Evolutionary conservation across 2,888 invertebrate species (phyloP).

Genomic region (Hirtodrosophila alboralis): DNA sequence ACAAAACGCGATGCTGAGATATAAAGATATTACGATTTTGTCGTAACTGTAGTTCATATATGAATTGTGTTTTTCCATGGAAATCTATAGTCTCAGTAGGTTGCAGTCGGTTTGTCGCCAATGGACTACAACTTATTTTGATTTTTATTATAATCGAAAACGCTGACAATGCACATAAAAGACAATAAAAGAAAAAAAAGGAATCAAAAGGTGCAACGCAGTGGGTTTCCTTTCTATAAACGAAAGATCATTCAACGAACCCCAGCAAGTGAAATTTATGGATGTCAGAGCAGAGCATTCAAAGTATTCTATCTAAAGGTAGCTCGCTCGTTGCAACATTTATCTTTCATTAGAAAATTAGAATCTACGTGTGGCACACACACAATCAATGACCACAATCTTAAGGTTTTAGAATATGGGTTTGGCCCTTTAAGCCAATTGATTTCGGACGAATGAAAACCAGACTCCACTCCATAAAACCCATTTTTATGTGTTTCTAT

Average conservation of each 20-base stretch:
- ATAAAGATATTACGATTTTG: conserved; percentile 39
- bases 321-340: conserved; percentile 50
- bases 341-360: conserved; percentile 81
- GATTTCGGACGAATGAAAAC: conserved; percentile 11
- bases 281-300: conserved; percentile 29
- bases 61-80: conserved; percentile 32
- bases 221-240: conserved; percentile 52
- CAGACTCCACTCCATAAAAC: conserved; percentile 46
- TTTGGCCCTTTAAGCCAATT: conserved; percentile 39
- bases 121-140: conserved; percentile 77
- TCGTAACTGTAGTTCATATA: conserved; percentile 26
- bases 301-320: conserved; percentile 42
- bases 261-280: conserved; percentile 61
- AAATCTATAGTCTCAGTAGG: conserved; percentile 42
- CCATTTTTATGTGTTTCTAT: conserved; percentile 65
- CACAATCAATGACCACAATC: conserved; percentile 80
- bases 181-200: conserved; percentile 13
- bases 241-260: conserved; percentile 31
- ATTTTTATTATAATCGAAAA: conserved; percentile 64
- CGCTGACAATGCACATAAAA: conserved; percentile 58
- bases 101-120: conserved; percentile 54
- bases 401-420: conserved; percentile 44
- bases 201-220: conserved; percentile 61
- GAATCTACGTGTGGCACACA: conserved; percentile 65
- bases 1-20: conserved; percentile 26